Evolutionary conservation across 2,113 vertebrate genomes (phyloP).

Genomic region (Calidris pygmaea): DNA sequence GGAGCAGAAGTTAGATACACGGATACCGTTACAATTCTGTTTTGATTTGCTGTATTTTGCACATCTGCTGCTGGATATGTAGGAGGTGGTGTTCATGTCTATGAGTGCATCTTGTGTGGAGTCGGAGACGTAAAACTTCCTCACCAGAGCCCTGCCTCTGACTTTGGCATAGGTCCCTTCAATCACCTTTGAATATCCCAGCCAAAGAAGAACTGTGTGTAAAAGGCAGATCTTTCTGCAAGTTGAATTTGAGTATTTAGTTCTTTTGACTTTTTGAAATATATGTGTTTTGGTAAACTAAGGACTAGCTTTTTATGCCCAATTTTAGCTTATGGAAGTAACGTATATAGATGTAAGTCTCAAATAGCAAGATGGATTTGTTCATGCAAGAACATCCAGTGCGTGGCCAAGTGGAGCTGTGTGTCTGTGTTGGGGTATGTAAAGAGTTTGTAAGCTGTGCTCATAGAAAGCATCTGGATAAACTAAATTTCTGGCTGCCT

Average conservation of each 20-base stretch:
- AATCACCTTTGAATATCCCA: background rate
- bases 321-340: background rate
- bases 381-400: rapidly evolving
- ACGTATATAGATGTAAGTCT: background rate
- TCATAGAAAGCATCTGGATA: background rate
- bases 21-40: background rate
- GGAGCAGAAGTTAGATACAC: background rate
- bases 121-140: background rate
- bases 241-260: background rate
- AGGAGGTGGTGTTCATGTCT: background rate
- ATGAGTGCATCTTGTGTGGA: background rate
- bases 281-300: background rate
- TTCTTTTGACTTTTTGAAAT: background rate
- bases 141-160: background rate
- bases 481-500: background rate
- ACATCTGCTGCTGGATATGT: background rate
- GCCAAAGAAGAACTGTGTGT: background rate
- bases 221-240: background rate
- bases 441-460: rapidly evolving
- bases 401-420: background rate
- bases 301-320: background rate
- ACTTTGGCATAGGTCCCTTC: background rate
- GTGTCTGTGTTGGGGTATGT: background rate
- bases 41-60: background rate
- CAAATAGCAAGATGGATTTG: background rate